Evolutionary conservation across 2,113 vertebrate genomes (phyloP), one percentile per base, ranked within the genome.

Genomic region (Psephotus haematonotus): DNA sequence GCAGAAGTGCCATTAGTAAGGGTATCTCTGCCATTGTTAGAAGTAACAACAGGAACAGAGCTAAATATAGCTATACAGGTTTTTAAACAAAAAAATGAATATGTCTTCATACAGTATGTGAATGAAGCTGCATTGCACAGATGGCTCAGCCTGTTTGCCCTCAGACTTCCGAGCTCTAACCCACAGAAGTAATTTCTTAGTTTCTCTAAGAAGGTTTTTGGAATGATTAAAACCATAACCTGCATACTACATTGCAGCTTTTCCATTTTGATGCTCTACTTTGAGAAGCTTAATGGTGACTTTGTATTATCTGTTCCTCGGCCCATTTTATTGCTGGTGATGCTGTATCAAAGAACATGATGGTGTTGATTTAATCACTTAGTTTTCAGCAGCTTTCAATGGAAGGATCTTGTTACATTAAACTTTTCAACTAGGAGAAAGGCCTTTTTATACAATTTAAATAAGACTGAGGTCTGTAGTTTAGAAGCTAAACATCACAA

Each of bases 321-420:
- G 65, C 16, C 41, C 3, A 7, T 85, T 90, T 88, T 88, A 86
- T 86, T 53, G 50, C 76, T 37, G 59, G 47, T 69, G 50, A 72
- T 59, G 53, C 59, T 64, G 59, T 86, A 86, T 92, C 57, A 87
- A 96, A 95, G 78, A 82, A 17, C 35, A 59, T 28, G 31, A 76
- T 55, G 37, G n/a, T 88, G 79, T 44, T 96, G 82, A 92, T 75
- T 92, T 91, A 87, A 86, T 37, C 70, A 88, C 81, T 70, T 90
- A 86, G 35, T 91, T 96, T 95, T 92, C 80, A 87, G 74, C 64
- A 91, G 55, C 41, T 92, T 90, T 89, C 92, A 75, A 13, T 10
- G 8, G 50, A 86, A 92, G 22, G 7, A 82, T 62, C 70, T 86
- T 82, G 23, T 62, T 94, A 88, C 44, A 35, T 65, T 92, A 91